These are phyloP conservation scores for Rhaphigaster nebulosa DNA, from an alignment of 2,888 invertebrate genomes.

Conservation along the genomic window DNA sequence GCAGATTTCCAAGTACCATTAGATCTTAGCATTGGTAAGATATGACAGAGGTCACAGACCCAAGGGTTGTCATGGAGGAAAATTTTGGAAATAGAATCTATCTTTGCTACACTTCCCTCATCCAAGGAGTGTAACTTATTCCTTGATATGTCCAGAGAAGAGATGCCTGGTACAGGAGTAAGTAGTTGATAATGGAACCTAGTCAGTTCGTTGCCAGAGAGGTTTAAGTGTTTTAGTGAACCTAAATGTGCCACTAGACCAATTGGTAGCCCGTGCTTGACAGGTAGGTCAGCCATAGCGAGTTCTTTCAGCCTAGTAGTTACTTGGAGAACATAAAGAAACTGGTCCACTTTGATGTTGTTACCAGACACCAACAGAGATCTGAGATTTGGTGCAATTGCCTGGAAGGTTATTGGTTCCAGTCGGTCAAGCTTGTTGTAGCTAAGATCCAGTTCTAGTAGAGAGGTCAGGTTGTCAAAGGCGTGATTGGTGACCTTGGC, in stretches of 20 bases:
- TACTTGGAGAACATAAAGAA: constrained; percentile 71
- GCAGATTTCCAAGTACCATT: constrained; percentile 72
- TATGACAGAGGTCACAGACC: constrained; percentile 78
- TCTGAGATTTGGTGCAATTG: constrained; percentile 75
- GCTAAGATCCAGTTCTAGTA: constrained; percentile 80
- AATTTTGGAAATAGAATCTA: constrained; percentile 73
- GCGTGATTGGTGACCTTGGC: constrained; percentile 80
- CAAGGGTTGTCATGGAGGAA: constrained; percentile 76
- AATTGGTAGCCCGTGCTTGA: constrained; percentile 73
- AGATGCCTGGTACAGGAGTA: constrained; percentile 73
- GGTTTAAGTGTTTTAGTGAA: constrained; percentile 77
- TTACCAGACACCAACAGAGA: constrained; percentile 81
- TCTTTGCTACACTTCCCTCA: constrained; percentile 73
- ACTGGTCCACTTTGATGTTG: constrained; percentile 73
- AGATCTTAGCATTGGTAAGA: constrained; percentile 74
- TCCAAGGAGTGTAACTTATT: constrained; percentile 78
- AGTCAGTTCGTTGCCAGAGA: constrained; percentile 81
- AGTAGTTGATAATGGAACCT: constrained; percentile 74
- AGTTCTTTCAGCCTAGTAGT: constrained; percentile 71
- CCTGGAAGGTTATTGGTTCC: constrained; percentile 75
- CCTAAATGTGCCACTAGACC: constrained; percentile 75
- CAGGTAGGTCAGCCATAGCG: constrained; percentile 75
- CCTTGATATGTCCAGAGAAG: constrained; percentile 79
- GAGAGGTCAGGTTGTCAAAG: constrained; percentile 79
- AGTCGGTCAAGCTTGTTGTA: constrained; percentile 81